Evolutionary conservation across 30 jellyfish, hydroid and myxozoan genomes (phyloP), one percentile per base, ranked within the genome.

Genomic region (Cassiopea xamachana): DNA sequence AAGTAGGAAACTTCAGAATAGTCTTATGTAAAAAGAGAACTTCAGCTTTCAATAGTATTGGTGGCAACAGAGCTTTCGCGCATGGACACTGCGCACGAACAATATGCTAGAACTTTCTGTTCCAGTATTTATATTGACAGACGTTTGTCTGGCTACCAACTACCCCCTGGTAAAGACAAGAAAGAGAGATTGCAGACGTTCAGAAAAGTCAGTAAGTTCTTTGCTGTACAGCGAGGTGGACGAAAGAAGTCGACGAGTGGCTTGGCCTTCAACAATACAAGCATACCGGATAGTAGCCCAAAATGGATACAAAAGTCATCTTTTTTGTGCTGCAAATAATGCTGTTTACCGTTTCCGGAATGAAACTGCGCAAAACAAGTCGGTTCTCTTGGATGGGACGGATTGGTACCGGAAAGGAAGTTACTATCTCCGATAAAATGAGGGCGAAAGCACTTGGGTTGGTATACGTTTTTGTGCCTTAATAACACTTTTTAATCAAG

Each of bases 381-480:
- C 75, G 68, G 43, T 48, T 70, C 14, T 60, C 87, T 2, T 78
- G 88, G 27, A 43, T 67, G 90, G 90, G 74, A 60, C 27, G 95
- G 58, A 79, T 88, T 74, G 86, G 90, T 8, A 69, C 95, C 5
- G 86, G 81, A 16, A 79, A 79, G 79, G 82, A 79, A 4, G 90
- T 88, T 47, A 72, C 95, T 13, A 74, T 13, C 27, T 15, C 87
- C 43, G 95, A 88, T 62, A 69, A 62, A 49, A 61, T 60, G 64
- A 60, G 88, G 18, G 87, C 95, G 12, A 88, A 88, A 43, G 76
- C 90, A 14, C 45, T 88, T 81, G 95, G 95, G 95, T 88, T 61
- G 5, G 94, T 87, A 3, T n/a, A 3, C 3, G 2, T 58, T 55
- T 10, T 58, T 12, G 6, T 15, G 2, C 55, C 46, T 58, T 58